Evolutionary conservation across 2,113 vertebrate genomes (phyloP).

Genomic region (Malurus cyaneus): DNA sequence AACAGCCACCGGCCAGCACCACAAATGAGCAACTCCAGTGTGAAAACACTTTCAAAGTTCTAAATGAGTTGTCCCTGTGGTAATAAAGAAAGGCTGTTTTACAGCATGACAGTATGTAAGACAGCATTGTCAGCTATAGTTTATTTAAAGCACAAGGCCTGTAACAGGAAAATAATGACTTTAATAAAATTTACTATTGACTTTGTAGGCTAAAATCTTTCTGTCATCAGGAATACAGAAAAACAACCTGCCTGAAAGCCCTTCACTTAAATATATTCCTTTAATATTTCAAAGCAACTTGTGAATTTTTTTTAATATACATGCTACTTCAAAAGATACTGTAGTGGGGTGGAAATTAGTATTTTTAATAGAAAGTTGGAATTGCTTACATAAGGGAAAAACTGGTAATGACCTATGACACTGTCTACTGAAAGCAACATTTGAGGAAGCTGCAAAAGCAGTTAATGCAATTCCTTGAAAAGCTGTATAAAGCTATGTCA

Average conservation of each 20-base stretch:
- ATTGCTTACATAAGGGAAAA: conserved; percentile 81
- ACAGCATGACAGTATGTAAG: conserved; percentile 75
- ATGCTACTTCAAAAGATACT: conserved; percentile 77
- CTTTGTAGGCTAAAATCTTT: conserved; percentile 83
- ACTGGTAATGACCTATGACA: conserved; percentile 76
- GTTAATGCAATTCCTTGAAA: conserved; percentile 76
- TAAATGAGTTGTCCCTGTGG: conserved; percentile 82
- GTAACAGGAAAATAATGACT: conserved; percentile 84
- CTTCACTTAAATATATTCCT: conserved; percentile 84
- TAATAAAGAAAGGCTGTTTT: conserved; percentile 95
- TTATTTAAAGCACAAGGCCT: conserved; percentile 78
- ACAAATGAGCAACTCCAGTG: conserved; percentile 69
- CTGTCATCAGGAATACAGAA: conserved; percentile 78
- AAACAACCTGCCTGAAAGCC: conserved; percentile 77
- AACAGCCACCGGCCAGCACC: conserved; percentile 70
- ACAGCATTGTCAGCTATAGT: conserved; percentile 81
- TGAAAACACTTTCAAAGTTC: conserved; percentile 74
- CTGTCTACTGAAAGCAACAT: conserved; percentile 72
- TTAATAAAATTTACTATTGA: conserved; percentile 88
- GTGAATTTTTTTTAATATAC: conserved; percentile 73
- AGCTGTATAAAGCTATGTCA: conserved; percentile 72
- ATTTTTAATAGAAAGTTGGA: conserved; percentile 80
- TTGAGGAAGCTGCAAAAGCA: conserved; percentile 71
- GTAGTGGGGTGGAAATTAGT: conserved; percentile 78
- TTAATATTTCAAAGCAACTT: conserved; percentile 84